A percentile compares a stretch with the other conserved stretches of the same genome.
These are phyloP conservation scores for Entomyzon cyanotis DNA, from an alignment of 2,113 vertebrate species.

Conservation along the genomic window DNA sequence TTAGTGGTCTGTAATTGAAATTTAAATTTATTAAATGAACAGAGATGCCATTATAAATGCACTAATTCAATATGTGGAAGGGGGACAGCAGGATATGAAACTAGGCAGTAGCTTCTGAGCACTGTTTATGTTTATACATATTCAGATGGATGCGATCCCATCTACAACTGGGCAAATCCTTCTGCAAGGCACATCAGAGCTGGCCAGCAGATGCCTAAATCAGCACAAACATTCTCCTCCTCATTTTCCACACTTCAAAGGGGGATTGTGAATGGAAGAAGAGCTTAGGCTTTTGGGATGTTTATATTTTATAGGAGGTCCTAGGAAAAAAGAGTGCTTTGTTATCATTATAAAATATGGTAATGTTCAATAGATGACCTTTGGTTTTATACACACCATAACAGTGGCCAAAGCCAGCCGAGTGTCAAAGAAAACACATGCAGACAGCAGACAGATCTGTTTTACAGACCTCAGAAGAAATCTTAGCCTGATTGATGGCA, in stretches of 20 bases:
- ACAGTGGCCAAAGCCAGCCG: not conserved
- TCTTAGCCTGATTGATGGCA: not conserved
- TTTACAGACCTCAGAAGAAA: not conserved
- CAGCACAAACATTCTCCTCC: not conserved
- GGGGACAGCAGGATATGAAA: not conserved
- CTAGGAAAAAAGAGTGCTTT: not conserved
- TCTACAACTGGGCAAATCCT: not conserved
- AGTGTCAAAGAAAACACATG: not conserved
- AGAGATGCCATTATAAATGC: slow-evolving; percentile 50
- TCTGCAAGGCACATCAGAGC: not conserved
- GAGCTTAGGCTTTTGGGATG: not conserved
- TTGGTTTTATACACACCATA: not conserved
- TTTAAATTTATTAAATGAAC: slow-evolving; percentile 57
- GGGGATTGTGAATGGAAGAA: not conserved
- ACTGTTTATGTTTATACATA: slow-evolving; percentile 23
- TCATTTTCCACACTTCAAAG: not conserved
- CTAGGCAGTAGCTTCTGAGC: slow-evolving; percentile 7
- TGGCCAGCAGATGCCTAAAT: not conserved
- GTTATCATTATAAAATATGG: not conserved
- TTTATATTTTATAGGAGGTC: not conserved
- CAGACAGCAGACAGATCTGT: not conserved
- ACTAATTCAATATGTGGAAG: slow-evolving; percentile 10
- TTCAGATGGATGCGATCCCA: slow-evolving; percentile 8
- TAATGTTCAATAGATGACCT: not conserved
- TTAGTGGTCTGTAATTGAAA: slow-evolving; percentile 54